Percentiles rank a stretch among this genome's conserved stretches.
phyloP scores from a whole-genome alignment of 2,797 vertebrate genomes.

The Leptodactylus fallax region DNA sequence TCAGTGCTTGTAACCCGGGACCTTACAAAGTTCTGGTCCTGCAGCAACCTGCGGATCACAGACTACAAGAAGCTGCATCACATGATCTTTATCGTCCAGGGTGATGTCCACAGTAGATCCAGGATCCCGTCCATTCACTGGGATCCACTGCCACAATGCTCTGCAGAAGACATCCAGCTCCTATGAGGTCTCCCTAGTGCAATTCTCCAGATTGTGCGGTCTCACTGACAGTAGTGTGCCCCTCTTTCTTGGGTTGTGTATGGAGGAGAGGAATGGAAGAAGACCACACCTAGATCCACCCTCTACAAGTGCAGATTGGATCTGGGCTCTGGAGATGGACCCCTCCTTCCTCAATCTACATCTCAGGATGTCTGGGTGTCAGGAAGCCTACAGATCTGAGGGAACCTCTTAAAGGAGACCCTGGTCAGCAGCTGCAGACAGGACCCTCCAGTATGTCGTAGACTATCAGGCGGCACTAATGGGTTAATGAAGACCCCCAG shows the following conservation, averaged over 20 bases:
- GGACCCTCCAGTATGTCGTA: too few relatives aligned
- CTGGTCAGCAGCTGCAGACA: not conserved
- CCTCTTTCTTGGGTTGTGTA: too few relatives aligned
- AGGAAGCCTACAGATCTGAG: not conserved
- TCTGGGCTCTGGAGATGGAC: not conserved
- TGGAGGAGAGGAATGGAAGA: not conserved
- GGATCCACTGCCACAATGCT: not conserved
- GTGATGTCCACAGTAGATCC: not conserved
- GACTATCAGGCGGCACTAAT: not conserved
- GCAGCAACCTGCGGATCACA: not conserved
- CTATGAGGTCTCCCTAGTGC: not conserved
- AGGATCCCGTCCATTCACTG: not conserved
- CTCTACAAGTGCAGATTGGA: not conserved
- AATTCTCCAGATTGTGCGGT: not conserved
- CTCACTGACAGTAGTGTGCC: not conserved
- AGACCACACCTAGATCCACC: slow-evolving; percentile 36
- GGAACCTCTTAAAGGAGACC: not conserved
- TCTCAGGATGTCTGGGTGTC: not conserved
- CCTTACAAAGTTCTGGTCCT: not conserved
- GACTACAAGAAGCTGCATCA: not conserved
- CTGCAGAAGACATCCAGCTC: not conserved
- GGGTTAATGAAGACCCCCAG: slow-evolving; percentile 18
- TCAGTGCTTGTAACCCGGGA: slow-evolving; percentile 72
- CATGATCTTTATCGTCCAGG: not conserved
- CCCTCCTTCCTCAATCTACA: not conserved